Evolutionary conservation across 2,113 vertebrate genomes (phyloP), one percentile per base, ranked within the genome.

Genomic region (Hippocampus barbouri): DNA sequence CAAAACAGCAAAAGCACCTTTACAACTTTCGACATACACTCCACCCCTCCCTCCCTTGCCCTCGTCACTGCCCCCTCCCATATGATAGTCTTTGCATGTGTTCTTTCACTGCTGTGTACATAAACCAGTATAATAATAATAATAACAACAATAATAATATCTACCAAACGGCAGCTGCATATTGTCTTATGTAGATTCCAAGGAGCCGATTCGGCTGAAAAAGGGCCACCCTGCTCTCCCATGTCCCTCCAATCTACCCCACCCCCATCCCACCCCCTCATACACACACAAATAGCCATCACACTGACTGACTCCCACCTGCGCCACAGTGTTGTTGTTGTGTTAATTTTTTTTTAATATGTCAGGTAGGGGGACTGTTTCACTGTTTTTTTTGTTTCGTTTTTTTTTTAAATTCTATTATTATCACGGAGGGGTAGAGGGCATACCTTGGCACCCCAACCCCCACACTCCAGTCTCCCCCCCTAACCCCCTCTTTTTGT

Each of bases 81-180:
- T 91, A 89, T 91, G 86, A 88, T 91, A 92, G 87, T 90, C 89
- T 91, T 90, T 92, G 90, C 91, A 92, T 92, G 92, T 91, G 89
- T 89, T 91, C 88, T 91, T 85, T 86, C 88, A 91, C 84, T 85
- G 91, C 90, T 92, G 91, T 91, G 90, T 91, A 91, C 91, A 90
- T 90, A 91, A 90, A 91, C 87, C 84, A 80, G 86, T 93, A 93
- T 92, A 27, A 34, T 61, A 61, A 61, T 60, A 60, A 30, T 57
- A 57, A 59, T 27, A 59, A 59, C 27, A 59, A 25, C 27, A 59
- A 59, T 61, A 60, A 60, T 60, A 34, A 66, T 66, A 93, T 91
- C 84, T 92, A 91, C 83, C 78, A 85, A 88, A 87, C 81, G 90
- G 91, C 92, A 92, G 91, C 92, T 92, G 91, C 88, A 88, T 91